Evolutionary conservation across 2,113 vertebrate species (phyloP), one percentile per base, ranked within the genome.

Genomic region (Tenebrosternarchus preto): DNA sequence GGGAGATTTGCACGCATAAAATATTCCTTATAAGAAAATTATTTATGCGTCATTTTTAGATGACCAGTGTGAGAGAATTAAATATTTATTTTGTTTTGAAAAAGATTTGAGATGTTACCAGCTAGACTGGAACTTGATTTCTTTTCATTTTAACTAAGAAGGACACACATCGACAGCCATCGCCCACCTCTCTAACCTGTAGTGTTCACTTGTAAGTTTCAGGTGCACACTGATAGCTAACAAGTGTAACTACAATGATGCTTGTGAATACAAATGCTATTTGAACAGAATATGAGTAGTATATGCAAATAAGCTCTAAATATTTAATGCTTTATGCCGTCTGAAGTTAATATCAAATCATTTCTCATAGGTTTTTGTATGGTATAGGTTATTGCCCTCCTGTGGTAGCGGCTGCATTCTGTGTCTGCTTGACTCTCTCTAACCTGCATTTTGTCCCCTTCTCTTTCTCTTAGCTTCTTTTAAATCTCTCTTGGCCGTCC

Each of bases 381-480:
- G 64, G 56, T n/a, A n/a, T n/a, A n/a, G n/a, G n/a, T n/a, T n/a
- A 50, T 78, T 72, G 31, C 61, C n/a, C 4, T 66, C 61, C 56
- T 22, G 6, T 77, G 72, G 78, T 60, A n/a, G 63, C 4, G 5
- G 68, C 78, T 82, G 50, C 55, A 82, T 69, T 81, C 15, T 64
- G 72, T 73, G 70, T 55, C 80, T 80, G 85, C 89, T 84, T 87
- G 61, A 57, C 7, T 70, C 76, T 59, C 70, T 88, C 88, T 94
- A 93, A 94, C 89, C 84, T 61, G 76, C 85, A 43, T 90, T 86
- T 93, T 78, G 81, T 90, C 82, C 90, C 77, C 78, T 4, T 85
- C 87, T 88, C 89, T 95, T 89, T 95, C 85, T 89, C 90, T 82
- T 93, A 99, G 97, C 96, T 99, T 99, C 95, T 98, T 99, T 96